Evolutionary conservation across 1,140 invertebrate species (phyloP), one percentile per base, ranked within the genome.

Genomic region (Scaptomyza pallida): DNA sequence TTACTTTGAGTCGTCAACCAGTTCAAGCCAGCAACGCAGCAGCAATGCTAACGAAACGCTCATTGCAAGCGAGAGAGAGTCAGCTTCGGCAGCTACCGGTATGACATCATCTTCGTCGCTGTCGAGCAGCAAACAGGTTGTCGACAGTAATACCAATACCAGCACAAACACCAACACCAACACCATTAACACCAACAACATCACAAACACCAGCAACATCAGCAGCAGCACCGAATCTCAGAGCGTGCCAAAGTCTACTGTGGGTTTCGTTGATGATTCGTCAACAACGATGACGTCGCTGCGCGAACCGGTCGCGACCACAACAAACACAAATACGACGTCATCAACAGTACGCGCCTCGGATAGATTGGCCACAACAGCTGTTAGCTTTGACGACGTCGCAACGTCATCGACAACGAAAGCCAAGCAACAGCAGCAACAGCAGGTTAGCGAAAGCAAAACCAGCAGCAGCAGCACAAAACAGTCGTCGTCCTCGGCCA

Each of bases 101-200:
- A 90, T 90, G 89, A 90, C 89, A 90, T 90, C 89, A 90, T 90
- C 82, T 33, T 60, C 79, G 54, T 59, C 54, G 15, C 17, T 57
- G 45, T 65, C 71, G 65, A 75, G 17, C 60, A 89, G 59, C 57
- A 89, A 86, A 71, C 80, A 82, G 86, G 86, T 82, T 89, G 83
- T 72, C 75, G 62, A 48, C 59, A 75, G 48, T 59, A 62, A 57
- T 50, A 70, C 6, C 37, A 67, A 6, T 51, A 73, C 10, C 21
- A 73, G 21, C 41, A 77, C 33, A 17, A 37, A 37, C 57, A 62
- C 23, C 50, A 75, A 47, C 23, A 73, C 15, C 8, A 74, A 55
- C 19, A 77, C 23, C 30, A 73, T 30, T 17, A 37, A 37, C 57
- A 62, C 9, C 26, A 73, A 17, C 35, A 77, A 47, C 23, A 69